These are phyloP conservation scores for Drosophila macrospina DNA, from an alignment of 2,888 invertebrate genomes.

Conservation along the genomic window DNA sequence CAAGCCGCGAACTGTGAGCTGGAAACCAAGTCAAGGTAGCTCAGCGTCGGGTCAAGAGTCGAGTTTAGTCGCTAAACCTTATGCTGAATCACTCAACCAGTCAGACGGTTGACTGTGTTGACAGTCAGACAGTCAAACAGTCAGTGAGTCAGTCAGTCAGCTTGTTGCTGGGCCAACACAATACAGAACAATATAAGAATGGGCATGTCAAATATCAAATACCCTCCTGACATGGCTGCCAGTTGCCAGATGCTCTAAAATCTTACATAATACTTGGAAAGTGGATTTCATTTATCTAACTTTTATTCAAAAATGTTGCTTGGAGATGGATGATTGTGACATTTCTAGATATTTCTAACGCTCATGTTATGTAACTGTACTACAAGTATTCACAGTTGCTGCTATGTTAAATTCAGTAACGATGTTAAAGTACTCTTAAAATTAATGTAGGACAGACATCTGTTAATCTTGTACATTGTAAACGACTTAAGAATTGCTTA, in stretches of 20 bases:
- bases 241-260: constrained; percentile 12
- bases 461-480: no score
- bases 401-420: neutral
- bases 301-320: constrained; percentile 1
- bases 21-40: constrained; percentile 56
- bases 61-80: constrained; percentile 27
- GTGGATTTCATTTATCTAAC: constrained; percentile 18
- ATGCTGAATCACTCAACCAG: constrained; percentile 25
- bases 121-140: constrained; percentile 3
- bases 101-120: neutral
- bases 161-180: constrained; percentile 22
- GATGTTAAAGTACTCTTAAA: no score
- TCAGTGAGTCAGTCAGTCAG: constrained; percentile 4
- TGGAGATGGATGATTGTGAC: neutral
- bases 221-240: constrained; percentile 16
- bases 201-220: constrained; percentile 24
- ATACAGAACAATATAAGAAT: constrained; percentile 2
- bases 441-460: no score
- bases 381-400: neutral
- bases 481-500: no score
- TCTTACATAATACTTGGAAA: constrained; percentile 15
- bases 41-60: constrained; percentile 46
- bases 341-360: neutral
- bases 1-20: constrained; percentile 24
- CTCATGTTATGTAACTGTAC: neutral